Conservation (phyloP, 2,113 vertebrate genomes). For the Phoxinus phoxinus region DNA sequence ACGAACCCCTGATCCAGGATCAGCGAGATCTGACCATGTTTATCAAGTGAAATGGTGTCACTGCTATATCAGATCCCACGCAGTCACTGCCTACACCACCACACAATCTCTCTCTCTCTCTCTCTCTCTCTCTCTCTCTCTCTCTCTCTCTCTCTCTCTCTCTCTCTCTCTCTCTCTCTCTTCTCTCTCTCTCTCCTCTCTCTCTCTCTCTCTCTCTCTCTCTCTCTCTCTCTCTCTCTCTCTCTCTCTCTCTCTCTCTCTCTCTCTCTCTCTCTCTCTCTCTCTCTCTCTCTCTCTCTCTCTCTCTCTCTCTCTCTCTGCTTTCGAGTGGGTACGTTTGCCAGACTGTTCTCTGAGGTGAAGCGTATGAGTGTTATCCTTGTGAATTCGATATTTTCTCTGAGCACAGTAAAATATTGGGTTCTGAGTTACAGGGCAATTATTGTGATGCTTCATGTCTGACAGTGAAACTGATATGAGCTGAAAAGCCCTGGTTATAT, state of each 20-base stretch:
- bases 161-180: slow-evolving; percentile 25
- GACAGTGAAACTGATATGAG: slow-evolving; percentile 24
- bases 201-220: slow-evolving; percentile 36
- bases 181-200: slow-evolving; percentile 16
- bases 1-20: slow-evolving; percentile 15
- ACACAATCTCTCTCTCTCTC: slow-evolving; percentile 21
- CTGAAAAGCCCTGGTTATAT: slow-evolving; percentile 9
- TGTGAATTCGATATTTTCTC: slow-evolving; percentile 37
- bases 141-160: slow-evolving; percentile 28
- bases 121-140: slow-evolving; percentile 29
- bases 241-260: slow-evolving; percentile 24
- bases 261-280: slow-evolving; percentile 23
- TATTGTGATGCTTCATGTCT: slow-evolving; percentile 24
- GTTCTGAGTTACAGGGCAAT: slow-evolving; percentile 16
- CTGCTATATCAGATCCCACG: slow-evolving; percentile 17
- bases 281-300: slow-evolving; percentile 34
- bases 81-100: slow-evolving; percentile 7
- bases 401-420: slow-evolving; percentile 36
- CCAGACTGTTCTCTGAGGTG: slow-evolving; percentile 19
- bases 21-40: slow-evolving; percentile 19
- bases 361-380: slow-evolving; percentile 17
- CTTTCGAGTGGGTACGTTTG: slow-evolving; percentile 30
- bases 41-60: slow-evolving; percentile 25
- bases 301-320: slow-evolving; percentile 6
- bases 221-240: slow-evolving; percentile 17